Base-by-base conservation (phyloP, 2,888 invertebrate genomes). In the Molorchus minor region DNA sequence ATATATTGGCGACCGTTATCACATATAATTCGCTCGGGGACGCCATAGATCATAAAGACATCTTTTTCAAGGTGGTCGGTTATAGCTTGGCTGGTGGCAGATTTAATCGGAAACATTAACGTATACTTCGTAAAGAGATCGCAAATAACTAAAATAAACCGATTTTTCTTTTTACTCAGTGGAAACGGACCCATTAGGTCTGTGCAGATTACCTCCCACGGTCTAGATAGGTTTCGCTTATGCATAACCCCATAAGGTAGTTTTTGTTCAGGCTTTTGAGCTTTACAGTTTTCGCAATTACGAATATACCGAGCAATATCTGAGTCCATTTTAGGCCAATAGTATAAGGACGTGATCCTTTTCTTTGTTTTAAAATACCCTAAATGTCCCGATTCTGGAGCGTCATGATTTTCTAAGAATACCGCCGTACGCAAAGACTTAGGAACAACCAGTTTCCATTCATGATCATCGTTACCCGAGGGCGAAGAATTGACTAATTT, bases 41-140 rank as follows among this genome's bases (percentile, higher is more conserved):
- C n/a, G n/a, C n/a, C 67, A 44, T 61, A 70, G 1, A 58, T 30
- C 7, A 58, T 38, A 35, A 70, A 68, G 0, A 62, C 52, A 5
- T 58, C 20, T 46, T 44, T 16, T 58, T 36, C 2, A n/a, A n/a
- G n/a, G n/a, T n/a, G n/a, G n/a, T n/a, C n/a, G n/a, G n/a, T n/a
- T n/a, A n/a, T n/a, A n/a, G n/a, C n/a, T n/a, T n/a, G n/a, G n/a
- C n/a, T n/a, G n/a, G n/a, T n/a, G n/a, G n/a, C n/a, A n/a, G n/a
- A 38, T 16, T 38, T 38, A 17, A 38, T 16, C 10, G 16, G 2
- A 16, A 38, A 38, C 16, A 38, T 5, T 17, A 38, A 16, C 15
- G 15, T 15, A 17, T 25, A 56, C 15, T 57, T 57, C 2, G 43
- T 52, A 41, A 62, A 62, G 7, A 16, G 25, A 20, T 59, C 62